phyloP scores from a whole-genome alignment of 2,113 vertebrate genomes.

The Elgaria multicarinata region DNA sequence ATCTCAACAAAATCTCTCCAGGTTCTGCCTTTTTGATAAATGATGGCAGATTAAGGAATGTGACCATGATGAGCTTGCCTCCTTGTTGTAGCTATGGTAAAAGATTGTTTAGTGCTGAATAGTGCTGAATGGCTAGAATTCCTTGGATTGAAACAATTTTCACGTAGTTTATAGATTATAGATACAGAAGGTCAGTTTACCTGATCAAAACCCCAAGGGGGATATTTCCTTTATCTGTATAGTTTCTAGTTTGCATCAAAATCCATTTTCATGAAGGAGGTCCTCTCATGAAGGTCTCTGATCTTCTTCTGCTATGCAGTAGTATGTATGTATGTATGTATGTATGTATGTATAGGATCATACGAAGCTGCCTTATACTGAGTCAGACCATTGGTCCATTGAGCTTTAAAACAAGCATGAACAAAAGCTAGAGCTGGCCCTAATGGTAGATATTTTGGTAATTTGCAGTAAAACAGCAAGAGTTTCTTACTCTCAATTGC shows the following conservation, averaged over 20 bases:
- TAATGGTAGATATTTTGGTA: too few species aligned
- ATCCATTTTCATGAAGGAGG: not conserved
- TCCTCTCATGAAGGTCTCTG: not conserved
- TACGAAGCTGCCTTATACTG: too few species aligned
- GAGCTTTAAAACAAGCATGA: too few species aligned
- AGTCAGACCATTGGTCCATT: too few species aligned
- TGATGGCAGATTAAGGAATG: not conserved
- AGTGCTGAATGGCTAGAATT: not conserved
- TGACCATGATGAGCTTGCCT: not conserved
- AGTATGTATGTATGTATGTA: not conserved
- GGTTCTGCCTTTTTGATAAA: not conserved
- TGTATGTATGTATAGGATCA: too few species aligned
- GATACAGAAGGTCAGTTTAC: not conserved
- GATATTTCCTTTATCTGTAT: not conserved
- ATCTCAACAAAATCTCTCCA: not conserved
- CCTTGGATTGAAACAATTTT: not conserved
- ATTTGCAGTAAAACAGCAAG: too few species aligned
- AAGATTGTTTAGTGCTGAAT: not conserved
- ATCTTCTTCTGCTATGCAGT: too few species aligned
- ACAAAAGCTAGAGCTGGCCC: too few species aligned
- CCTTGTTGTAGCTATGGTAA: rapidly evolving
- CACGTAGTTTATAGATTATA: not conserved
- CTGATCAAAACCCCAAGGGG: not conserved
- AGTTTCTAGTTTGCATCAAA: not conserved
- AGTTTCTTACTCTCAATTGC: too few species aligned